Evolutionary conservation across 2,888 invertebrate genomes (phyloP).

Genomic region (Atethmia centrago): DNA sequence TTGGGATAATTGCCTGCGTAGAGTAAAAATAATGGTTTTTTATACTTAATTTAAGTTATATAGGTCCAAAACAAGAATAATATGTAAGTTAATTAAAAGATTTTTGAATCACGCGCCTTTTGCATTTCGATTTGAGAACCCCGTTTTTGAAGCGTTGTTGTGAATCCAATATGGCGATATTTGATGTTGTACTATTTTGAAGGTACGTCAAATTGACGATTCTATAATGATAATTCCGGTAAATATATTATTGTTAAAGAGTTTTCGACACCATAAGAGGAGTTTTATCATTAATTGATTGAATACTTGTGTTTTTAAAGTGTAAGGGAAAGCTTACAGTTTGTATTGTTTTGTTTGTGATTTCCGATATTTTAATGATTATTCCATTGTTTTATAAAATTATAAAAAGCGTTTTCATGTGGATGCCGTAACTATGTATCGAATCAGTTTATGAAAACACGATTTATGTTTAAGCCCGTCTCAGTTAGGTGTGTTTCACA

Average conservation of each 20-base stretch:
- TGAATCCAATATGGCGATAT: slow-evolving; percentile 93
- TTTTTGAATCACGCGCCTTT: slow-evolving; percentile 81
- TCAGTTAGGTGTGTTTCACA: slow-evolving; percentile 73
- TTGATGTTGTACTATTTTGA: slow-evolving; percentile 90
- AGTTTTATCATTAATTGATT: slow-evolving; percentile 70
- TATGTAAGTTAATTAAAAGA: slow-evolving; percentile 20
- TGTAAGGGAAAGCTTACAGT: slow-evolving; percentile 84
- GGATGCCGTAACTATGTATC: slow-evolving; percentile 64
- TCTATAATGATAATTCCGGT: slow-evolving; percentile 87
- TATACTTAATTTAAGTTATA: neutral
- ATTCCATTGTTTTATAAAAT: slow-evolving; percentile 82
- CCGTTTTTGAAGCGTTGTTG: slow-evolving; percentile 92
- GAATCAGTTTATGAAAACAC: slow-evolving; percentile 57
- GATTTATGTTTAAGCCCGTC: slow-evolving; percentile 51
- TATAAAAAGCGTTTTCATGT: slow-evolving; percentile 72
- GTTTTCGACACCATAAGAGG: slow-evolving; percentile 71
- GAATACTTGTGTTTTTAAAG: slow-evolving; percentile 73
- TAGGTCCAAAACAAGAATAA: slow-evolving; percentile 2
- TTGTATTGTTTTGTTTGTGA: slow-evolving; percentile 91
- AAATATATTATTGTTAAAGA: slow-evolving; percentile 82
- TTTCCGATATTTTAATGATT: slow-evolving; percentile 86
- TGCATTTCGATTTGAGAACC: slow-evolving; percentile 85
- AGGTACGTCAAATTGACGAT: slow-evolving; percentile 91
- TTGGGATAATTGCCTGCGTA: neutral
- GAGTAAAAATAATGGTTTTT: neutral